A percentile compares a stretch with the other conserved stretches of the same genome.
Conservation (phyloP, 2,113 vertebrate species). For the Macrotis lagotis region DNA sequence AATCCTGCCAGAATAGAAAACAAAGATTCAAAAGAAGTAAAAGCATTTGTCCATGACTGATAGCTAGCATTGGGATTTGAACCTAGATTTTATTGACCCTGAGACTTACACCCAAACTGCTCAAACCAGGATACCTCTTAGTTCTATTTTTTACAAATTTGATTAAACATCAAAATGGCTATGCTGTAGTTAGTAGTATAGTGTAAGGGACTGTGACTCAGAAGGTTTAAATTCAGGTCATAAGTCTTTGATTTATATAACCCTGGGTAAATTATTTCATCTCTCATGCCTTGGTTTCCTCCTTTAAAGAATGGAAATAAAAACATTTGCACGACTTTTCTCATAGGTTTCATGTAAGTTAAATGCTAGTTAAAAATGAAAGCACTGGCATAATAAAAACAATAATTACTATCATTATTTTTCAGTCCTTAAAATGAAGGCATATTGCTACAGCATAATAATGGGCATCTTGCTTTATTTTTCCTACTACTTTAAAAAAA, state of each 20-base stretch:
- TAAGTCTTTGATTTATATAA: not conserved
- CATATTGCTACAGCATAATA: not conserved
- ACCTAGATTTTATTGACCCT: no score
- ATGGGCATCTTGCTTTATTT: not conserved
- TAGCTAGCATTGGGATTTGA: not conserved
- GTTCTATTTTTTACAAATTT: not conserved
- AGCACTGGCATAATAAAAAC: not conserved
- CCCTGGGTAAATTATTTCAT: not conserved
- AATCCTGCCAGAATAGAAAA: not conserved
- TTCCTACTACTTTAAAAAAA: not conserved
- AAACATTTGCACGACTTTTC: not conserved
- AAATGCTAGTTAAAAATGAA: not conserved
- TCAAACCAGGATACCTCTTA: no score
- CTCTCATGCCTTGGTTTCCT: not conserved
- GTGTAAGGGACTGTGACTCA: not conserved
- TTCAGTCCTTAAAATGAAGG: not conserved
- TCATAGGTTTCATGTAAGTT: not conserved
- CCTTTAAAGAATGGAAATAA: not conserved
- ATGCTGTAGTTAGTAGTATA: not conserved
- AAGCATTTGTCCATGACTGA: rapidly evolving
- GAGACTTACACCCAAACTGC: not conserved
- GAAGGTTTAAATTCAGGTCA: not conserved
- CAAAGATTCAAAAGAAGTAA: not conserved
- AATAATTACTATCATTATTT: not conserved
- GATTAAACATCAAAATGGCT: not conserved